A percentile compares a stretch with the other conserved stretches of the same genome.
Evolutionary conservation across 1,140 invertebrate genomes (phyloP).

Genomic region (Drosophila malerkotliana): DNA sequence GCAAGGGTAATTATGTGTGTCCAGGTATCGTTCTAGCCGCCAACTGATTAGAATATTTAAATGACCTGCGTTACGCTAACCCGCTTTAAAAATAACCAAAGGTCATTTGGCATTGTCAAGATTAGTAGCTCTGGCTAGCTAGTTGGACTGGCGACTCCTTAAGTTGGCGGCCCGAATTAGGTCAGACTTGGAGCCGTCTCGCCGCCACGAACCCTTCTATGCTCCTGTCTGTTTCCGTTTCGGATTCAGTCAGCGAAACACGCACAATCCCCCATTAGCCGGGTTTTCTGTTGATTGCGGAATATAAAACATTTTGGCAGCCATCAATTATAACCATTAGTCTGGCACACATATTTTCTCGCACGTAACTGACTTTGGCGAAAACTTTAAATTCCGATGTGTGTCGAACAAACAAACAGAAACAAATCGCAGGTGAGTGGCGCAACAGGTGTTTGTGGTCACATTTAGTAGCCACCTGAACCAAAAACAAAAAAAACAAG

Average conservation of each 20-base stretch:
- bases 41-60: conserved; percentile 75
- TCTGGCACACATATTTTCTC: conserved; percentile 14
- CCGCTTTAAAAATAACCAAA: conserved; percentile 69
- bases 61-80: conserved; percentile 44
- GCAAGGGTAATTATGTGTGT: conserved; percentile 61
- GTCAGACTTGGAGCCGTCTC: conserved; percentile 48
- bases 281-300: conserved; percentile 4
- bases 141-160: conserved; percentile 14
- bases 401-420: conserved; percentile 1
- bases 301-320: conserved; percentile 30
- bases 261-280: conserved; percentile 24
- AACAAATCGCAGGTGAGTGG: conserved; percentile 1
- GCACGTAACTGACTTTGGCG: conserved; percentile 15
- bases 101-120: conserved; percentile 75
- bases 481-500: neutral
- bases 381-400: conserved; percentile 12
- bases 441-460: conserved; percentile 59
- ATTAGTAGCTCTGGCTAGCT: conserved; percentile 30
- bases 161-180: conserved; percentile 47
- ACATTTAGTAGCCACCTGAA: conserved; percentile 17
- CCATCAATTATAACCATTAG: conserved; percentile 38
- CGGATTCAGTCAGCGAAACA: conserved; percentile 25
- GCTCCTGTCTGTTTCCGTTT: conserved; percentile 66
- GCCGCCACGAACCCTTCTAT: conserved; percentile 24
- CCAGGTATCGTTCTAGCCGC: conserved; percentile 8